These are phyloP conservation scores for Daubentonia madagascariensis DNA, from an alignment of 2,113 vertebrate genomes.

Conservation along the genomic window DNA sequence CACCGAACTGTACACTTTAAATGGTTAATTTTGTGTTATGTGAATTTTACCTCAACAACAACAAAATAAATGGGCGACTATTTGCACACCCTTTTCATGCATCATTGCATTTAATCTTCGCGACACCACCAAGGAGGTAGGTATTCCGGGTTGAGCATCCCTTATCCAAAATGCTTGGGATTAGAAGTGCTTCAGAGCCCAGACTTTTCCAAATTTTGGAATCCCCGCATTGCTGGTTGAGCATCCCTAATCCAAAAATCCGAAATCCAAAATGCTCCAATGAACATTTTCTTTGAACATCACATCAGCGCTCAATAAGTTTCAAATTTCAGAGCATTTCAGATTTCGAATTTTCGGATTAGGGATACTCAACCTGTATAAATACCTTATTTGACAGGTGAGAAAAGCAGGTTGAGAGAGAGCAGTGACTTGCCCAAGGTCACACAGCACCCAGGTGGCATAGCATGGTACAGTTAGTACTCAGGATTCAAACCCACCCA, in stretches of 20 bases:
- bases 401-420: not conserved
- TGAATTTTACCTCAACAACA: not conserved
- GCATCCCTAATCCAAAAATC: not conserved
- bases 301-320: not conserved
- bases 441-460: not conserved
- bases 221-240: not conserved
- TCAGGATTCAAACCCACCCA: not conserved
- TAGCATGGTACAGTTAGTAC: not conserved
- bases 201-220: not conserved
- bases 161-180: not conserved
- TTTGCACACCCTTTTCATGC: too few species aligned
- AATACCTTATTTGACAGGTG: not conserved
- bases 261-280: not conserved
- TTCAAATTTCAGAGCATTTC: not conserved
- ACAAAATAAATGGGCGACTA: not conserved
- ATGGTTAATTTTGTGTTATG: too few species aligned
- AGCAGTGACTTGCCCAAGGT: not conserved
- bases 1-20: not conserved
- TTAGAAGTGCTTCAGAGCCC: not conserved
- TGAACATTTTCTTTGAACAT: not conserved
- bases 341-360: not conserved
- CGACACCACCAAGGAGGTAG: not conserved
- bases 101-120: too few species aligned
- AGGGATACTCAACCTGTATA: not conserved
- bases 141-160: not conserved